Evolutionary conservation across 2,888 invertebrate species (phyloP).

Genomic region (Drosophila merina): DNA sequence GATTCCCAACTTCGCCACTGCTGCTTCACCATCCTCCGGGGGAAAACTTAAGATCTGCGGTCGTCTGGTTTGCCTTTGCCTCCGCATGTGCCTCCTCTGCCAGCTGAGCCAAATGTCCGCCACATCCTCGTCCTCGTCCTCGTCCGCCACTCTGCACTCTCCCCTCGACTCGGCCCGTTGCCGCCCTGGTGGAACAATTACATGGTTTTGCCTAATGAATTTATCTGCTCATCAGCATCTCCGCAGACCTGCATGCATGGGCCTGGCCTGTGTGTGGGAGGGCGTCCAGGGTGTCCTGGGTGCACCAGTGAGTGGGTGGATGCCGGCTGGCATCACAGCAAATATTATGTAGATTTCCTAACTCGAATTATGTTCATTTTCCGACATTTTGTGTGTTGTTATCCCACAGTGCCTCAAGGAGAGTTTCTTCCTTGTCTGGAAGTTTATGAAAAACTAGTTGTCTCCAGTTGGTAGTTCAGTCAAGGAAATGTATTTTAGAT

Average conservation of each 20-base stretch:
- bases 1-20: constrained; percentile 35
- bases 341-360: constrained; percentile 82
- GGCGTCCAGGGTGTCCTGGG: constrained; percentile 9
- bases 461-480: neutral
- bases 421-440: constrained; percentile 25
- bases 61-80: constrained; percentile 50
- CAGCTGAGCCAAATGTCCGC: constrained; percentile 55
- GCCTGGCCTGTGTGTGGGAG: constrained; percentile 25
- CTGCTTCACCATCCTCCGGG: constrained; percentile 12
- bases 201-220: constrained; percentile 84
- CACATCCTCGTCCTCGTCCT: constrained; percentile 39
- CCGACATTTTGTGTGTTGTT: constrained; percentile 64
- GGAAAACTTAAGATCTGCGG: constrained; percentile 73
- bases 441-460: constrained; percentile 71
- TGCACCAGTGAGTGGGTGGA: constrained; percentile 27
- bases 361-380: constrained; percentile 82
- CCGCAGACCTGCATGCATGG: constrained; percentile 53
- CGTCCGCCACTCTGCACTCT: neutral
- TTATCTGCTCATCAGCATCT: constrained; percentile 83
- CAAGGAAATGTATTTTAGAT: too few relatives aligned
- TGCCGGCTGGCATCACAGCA: constrained; percentile 59
- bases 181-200: constrained; percentile 83
- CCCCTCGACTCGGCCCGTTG: constrained; percentile 56
- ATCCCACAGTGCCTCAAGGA: constrained; percentile 34
- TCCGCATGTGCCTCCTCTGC: constrained; percentile 35